Evolutionary conservation across 1,140 invertebrate genomes (phyloP).

Genomic region (Sogatella furcifera): DNA sequence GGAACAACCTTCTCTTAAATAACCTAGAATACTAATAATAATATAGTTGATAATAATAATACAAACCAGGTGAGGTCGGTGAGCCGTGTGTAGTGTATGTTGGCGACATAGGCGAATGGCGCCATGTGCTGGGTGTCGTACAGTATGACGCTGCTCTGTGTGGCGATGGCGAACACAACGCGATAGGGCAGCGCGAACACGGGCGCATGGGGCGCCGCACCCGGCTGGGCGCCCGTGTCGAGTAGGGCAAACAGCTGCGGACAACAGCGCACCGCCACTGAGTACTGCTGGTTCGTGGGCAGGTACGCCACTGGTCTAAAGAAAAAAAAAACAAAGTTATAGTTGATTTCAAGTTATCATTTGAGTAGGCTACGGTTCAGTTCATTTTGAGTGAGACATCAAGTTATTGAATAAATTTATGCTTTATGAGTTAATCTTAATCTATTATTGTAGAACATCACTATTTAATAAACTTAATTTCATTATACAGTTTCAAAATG

Average conservation of each 20-base stretch:
- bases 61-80: constrained; percentile 81
- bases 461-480: no score
- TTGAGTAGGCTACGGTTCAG: no score
- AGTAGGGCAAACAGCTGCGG: constrained; percentile 61
- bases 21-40: background rate
- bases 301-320: constrained; percentile 67
- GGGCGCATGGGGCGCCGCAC: constrained; percentile 26
- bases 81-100: constrained; percentile 88
- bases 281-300: constrained; percentile 65
- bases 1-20: no score
- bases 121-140: constrained; percentile 85
- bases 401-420: no score
- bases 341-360: background rate
- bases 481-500: no score
- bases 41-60: constrained; percentile 2
- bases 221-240: constrained; percentile 37
- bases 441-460: no score
- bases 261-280: constrained; percentile 71
- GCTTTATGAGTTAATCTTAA: no score
- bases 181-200: constrained; percentile 62
- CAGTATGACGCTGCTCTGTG: constrained; percentile 71
- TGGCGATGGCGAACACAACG: constrained; percentile 83
- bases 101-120: constrained; percentile 76
- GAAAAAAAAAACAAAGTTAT: constrained; percentile 23
- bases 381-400: no score